phyloP scores from a whole-genome alignment of 2,888 invertebrate genomes.

The Lepeophtheirus nordmannii region DNA sequence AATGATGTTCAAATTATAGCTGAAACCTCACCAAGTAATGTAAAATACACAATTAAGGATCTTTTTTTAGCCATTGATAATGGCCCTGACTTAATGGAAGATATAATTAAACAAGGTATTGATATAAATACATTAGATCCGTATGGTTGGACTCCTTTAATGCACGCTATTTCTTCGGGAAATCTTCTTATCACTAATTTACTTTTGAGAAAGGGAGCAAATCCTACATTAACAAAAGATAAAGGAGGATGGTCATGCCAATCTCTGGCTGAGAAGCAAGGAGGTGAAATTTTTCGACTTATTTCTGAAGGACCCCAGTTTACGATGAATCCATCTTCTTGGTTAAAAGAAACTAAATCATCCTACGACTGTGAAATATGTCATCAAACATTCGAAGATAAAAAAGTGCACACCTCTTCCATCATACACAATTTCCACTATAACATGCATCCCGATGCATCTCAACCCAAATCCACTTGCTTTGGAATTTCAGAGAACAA shows the following conservation, averaged over 20 bases:
- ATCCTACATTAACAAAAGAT: not conserved
- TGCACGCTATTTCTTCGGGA: not conserved
- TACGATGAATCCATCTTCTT: too few relatives aligned
- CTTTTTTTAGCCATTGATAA: too few relatives aligned
- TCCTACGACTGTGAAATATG: too few relatives aligned
- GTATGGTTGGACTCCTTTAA: constrained; percentile 13
- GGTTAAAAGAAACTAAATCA: too few relatives aligned
- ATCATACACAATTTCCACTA: too few relatives aligned
- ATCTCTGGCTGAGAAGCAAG: constrained; percentile 2
- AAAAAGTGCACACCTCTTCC: too few relatives aligned
- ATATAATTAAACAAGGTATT: not conserved
- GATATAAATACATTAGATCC: not conserved
- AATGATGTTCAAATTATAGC: not conserved
- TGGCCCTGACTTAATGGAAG: not conserved
- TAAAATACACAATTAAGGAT: too few relatives aligned
- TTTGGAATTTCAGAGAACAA: constrained; percentile 12
- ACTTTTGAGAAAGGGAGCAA: not conserved
- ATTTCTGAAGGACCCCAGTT: too few relatives aligned
- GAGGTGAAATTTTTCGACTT: too few relatives aligned
- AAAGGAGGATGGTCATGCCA: not conserved
- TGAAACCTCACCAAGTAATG: not conserved
- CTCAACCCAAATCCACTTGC: too few relatives aligned
- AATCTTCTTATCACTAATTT: not conserved
- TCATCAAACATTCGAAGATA: too few relatives aligned
- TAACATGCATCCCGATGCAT: too few relatives aligned